These are phyloP conservation scores for Harmothoe impar DNA, from an alignment of 2,888 invertebrate species.

Conservation along the genomic window DNA sequence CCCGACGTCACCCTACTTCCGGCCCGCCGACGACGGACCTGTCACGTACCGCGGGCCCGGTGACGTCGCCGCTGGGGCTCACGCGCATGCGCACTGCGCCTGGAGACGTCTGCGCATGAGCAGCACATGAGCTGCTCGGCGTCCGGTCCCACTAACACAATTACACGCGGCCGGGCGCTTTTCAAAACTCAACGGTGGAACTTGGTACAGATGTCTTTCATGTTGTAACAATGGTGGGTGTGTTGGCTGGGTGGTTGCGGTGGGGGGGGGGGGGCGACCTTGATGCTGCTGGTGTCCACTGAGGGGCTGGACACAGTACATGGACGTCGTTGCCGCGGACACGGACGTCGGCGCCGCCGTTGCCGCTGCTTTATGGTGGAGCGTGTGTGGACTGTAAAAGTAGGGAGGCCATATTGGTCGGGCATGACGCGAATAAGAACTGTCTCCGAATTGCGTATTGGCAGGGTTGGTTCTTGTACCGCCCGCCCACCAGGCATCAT, in stretches of 20 bases:
- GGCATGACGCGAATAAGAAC: constrained; percentile 32
- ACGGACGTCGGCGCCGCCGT: background rate
- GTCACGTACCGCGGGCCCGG: constrained; percentile 20
- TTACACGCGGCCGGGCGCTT: constrained; percentile 5
- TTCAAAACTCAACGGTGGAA: constrained; percentile 42
- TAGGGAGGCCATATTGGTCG: constrained; percentile 11
- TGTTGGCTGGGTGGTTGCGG: background rate
- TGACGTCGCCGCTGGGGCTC: background rate
- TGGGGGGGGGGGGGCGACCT: background rate
- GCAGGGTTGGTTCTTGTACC: background rate
- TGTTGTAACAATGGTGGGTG: background rate
- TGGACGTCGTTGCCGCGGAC: background rate
- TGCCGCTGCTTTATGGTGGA: constrained; percentile 37
- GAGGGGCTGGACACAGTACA: too few relatives aligned
- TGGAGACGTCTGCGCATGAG: constrained; percentile 5
- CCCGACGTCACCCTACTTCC: background rate
- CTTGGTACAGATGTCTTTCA: background rate
- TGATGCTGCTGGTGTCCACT: background rate
- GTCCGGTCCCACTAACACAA: constrained; percentile 40
- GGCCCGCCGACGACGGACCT: background rate
- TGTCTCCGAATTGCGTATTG: background rate
- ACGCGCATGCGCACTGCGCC: background rate
- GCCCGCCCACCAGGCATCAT: background rate
- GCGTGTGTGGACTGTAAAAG: background rate
- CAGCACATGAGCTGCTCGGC: background rate